phyloP scores from a whole-genome alignment of 2,888 invertebrate genomes.

The Andrena chrysosceles region DNA sequence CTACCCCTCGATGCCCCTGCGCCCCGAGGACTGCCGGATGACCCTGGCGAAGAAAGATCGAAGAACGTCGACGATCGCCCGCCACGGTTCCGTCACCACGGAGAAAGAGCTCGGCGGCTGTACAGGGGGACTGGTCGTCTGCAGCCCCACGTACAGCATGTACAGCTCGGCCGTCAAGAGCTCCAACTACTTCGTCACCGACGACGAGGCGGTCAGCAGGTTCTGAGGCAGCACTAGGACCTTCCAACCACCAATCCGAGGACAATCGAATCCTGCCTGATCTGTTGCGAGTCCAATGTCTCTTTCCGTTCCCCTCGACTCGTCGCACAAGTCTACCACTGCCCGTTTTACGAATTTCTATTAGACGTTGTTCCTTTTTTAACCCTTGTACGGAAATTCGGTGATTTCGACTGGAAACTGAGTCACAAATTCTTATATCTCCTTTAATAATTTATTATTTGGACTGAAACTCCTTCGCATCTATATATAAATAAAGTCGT shows the following conservation, averaged over 20 bases:
- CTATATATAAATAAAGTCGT: no score
- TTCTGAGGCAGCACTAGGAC: conserved; percentile 69
- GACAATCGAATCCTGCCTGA: conserved; percentile 65
- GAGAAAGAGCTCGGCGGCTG: conserved; percentile 77
- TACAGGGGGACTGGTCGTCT: conserved; percentile 76
- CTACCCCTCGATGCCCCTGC: conserved; percentile 84
- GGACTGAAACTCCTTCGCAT: no score
- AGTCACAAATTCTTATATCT: no score
- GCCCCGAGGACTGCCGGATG: conserved; percentile 82
- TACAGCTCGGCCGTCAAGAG: conserved; percentile 80
- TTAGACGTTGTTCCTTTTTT: not conserved
- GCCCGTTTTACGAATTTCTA: conserved; percentile 32
- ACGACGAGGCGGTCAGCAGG: conserved; percentile 83
- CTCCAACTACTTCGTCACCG: conserved; percentile 80
- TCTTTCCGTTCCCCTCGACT: not conserved
- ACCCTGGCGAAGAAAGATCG: conserved; percentile 79
- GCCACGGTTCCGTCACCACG: conserved; percentile 80
- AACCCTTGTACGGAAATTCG: not conserved
- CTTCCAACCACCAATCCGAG: conserved; percentile 30
- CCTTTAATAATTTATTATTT: no score
- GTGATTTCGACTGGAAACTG: no score
- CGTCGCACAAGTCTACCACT: conserved; percentile 45
- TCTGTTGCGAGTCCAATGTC: conserved; percentile 22
- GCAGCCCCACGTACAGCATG: conserved; percentile 83
- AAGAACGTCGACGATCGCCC: conserved; percentile 74